Evolutionary conservation across 2,113 vertebrate genomes (phyloP), one percentile per base, ranked within the genome.

Genomic region (Donacobius atricapilla): DNA sequence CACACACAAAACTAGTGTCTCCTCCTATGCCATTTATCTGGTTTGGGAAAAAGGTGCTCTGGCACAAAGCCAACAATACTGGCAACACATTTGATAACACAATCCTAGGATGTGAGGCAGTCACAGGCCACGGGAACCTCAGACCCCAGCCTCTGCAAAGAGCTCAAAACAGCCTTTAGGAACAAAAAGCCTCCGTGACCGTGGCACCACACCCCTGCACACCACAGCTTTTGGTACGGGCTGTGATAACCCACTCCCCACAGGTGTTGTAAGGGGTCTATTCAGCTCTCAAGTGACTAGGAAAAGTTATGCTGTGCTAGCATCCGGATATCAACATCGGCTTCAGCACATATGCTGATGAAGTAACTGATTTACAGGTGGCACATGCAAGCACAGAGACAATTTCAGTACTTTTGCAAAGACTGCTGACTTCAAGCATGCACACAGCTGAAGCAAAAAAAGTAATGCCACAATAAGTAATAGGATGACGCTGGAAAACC

Each of bases 401-500:
- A 19, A 30, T 7, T 27, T 47, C 39, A 86, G 35, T 33, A 15
- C 30, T 50, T 78, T n/a, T 50, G 25, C 53, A 64, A 70, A 60
- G 20, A 5, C 20, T 1, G 3, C 8, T 20, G 58, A 5, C 45
- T 11, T 50, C 18, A 24, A 3, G 15, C 0, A 1, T 3, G 8
- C 16, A 48, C 23, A 18, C 9, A 79, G 5, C 6, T 18, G 14
- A 8, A 83, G 37, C 25, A 75, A 75, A 73, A 75, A 75, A 70
- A 66, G n/a, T 35, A 79, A 23, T 1, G 1, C 11, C 31, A 42
- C 16, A 45, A 47, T 0, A 0, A 54, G 18, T 76, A 66, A 75
- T 0, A 45, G 25, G 3, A 70, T 0, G 0, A 47, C 50, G 25
- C 2, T 37, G 8, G 22, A 86, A 71, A 73, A 0, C 0, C 5